These are phyloP conservation scores for Dolichomitus sp. DNA, from an alignment of 2,888 invertebrate genomes.

Conservation along the genomic window DNA sequence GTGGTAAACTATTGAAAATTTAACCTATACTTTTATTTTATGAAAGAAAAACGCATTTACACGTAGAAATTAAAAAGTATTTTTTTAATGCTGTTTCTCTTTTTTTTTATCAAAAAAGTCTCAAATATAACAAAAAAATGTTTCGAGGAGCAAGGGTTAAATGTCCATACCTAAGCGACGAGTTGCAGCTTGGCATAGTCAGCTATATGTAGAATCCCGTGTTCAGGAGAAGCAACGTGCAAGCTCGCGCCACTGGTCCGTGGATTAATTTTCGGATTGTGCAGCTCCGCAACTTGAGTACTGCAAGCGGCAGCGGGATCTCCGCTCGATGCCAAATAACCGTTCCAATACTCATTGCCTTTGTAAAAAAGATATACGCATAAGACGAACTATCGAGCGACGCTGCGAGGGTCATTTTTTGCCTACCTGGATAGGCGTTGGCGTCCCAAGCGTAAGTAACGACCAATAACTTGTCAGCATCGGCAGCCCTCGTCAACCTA, in stretches of 20 bases:
- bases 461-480: constrained; percentile 87
- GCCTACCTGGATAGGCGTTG: constrained; percentile 89
- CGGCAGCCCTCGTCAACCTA: constrained; percentile 77
- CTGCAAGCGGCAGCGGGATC: constrained; percentile 90
- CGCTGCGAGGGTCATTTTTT: background rate
- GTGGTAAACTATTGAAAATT: too few relatives aligned
- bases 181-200: constrained; percentile 83
- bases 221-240: constrained; percentile 86
- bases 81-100: too few relatives aligned
- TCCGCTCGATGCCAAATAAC: constrained; percentile 87
- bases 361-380: background rate
- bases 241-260: constrained; percentile 87
- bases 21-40: too few relatives aligned
- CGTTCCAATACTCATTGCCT: constrained; percentile 92
- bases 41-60: too few relatives aligned
- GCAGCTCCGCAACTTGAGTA: constrained; percentile 89
- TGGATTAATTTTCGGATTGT: constrained; percentile 88
- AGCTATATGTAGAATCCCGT: constrained; percentile 82
- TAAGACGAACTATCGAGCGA: background rate
- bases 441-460: constrained; percentile 92
- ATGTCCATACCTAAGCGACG: constrained; percentile 79
- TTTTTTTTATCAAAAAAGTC: too few relatives aligned
- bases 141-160: too few relatives aligned
- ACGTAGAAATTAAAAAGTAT: too few relatives aligned
- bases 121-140: too few relatives aligned